Evolutionary conservation across 2,797 vertebrate species (phyloP).

Genomic region (Tadarida brasiliensis): DNA sequence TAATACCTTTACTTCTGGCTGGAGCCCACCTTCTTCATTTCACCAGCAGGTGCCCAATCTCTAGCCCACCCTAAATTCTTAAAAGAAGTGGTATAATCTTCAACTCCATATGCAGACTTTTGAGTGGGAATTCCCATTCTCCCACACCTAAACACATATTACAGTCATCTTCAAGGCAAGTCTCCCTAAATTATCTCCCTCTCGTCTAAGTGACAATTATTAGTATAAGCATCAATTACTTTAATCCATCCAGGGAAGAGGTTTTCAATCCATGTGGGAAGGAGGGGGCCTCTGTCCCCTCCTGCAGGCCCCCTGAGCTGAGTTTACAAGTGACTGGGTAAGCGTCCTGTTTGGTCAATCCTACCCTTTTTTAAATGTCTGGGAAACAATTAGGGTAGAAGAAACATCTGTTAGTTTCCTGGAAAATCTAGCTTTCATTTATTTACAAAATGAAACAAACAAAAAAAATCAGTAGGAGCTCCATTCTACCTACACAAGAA

Average conservation of each 20-base stretch:
- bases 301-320: background rate
- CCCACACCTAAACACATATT: background rate
- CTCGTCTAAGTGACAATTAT: background rate
- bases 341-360: background rate
- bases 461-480: background rate
- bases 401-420: background rate
- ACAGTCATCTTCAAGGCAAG: background rate
- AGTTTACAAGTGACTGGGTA: background rate
- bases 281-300: background rate
- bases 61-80: background rate
- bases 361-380: background rate
- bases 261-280: background rate
- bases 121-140: background rate
- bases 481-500: background rate
- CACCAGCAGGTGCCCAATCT: background rate
- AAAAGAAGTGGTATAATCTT: background rate
- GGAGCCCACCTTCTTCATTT: background rate
- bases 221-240: background rate
- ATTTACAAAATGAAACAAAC: background rate
- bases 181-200: background rate
- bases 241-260: background rate
- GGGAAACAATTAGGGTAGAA: constrained; percentile 38
- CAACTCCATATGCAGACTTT: background rate
- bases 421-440: constrained; percentile 44
- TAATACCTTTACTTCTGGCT: background rate